phyloP scores from a whole-genome alignment of 2,113 vertebrate species.

The Strix aluco region DNA sequence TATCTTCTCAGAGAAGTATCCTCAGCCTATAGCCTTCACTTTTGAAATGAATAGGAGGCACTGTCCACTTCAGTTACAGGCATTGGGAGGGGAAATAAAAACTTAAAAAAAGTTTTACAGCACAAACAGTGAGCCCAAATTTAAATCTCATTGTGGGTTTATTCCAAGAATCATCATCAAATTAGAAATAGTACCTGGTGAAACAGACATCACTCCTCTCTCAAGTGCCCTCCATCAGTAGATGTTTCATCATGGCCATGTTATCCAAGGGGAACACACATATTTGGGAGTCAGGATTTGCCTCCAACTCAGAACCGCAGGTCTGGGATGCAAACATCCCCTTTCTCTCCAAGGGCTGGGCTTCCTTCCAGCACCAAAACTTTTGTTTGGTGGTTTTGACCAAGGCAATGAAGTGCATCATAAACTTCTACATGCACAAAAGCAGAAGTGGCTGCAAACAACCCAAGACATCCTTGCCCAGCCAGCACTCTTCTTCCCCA shows the following conservation, averaged over 20 bases:
- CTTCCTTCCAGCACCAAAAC: not conserved
- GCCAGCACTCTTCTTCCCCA: not conserved
- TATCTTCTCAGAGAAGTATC: not conserved
- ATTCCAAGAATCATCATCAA: not conserved
- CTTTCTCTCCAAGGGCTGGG: not conserved
- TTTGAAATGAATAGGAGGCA: not conserved
- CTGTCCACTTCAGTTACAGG: not conserved
- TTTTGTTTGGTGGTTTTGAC: not conserved
- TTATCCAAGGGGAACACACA: fast-evolving
- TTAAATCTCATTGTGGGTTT: not conserved
- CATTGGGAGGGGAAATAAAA: fast-evolving
- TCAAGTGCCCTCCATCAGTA: not conserved
- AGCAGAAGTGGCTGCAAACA: not conserved
- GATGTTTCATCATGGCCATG: fast-evolving
- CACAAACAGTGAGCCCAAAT: not conserved
- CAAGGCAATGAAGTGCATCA: not conserved
- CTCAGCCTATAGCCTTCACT: not conserved
- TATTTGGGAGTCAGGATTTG: not conserved
- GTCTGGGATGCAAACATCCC: not conserved
- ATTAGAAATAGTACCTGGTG: not conserved
- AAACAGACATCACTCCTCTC: not conserved
- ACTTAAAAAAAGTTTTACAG: not conserved
- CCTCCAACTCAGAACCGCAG: not conserved
- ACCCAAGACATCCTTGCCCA: not conserved
- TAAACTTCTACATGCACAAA: not conserved